phyloP scores from a whole-genome alignment of 2,113 vertebrate genomes.

The Triplophysa rosa region DNA sequence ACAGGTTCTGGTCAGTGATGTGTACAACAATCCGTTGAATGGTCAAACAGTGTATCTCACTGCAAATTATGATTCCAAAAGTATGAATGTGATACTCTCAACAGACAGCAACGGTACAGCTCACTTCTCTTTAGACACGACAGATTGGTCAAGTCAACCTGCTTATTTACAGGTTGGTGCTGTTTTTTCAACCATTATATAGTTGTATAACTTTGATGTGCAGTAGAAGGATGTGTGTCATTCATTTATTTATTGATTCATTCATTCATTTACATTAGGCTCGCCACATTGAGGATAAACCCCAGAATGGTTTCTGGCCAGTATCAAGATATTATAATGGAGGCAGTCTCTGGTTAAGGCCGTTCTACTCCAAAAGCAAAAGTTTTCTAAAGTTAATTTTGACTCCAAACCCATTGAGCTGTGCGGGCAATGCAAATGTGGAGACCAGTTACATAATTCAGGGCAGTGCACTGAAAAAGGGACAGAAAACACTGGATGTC shows the following conservation, averaged over 20 bases:
- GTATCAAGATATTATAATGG: slow-evolving; percentile 1
- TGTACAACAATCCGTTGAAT: slow-evolving; percentile 41
- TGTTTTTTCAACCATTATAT: too few species aligned
- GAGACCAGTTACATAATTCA: slow-evolving; percentile 68
- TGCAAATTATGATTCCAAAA: fast-evolving
- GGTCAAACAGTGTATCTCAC: slow-evolving; percentile 58
- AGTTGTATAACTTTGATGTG: not conserved
- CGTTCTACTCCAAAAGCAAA: slow-evolving; percentile 69
- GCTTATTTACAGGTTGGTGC: slow-evolving; percentile 53
- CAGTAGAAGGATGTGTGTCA: not conserved
- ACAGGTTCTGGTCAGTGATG: slow-evolving; percentile 65
- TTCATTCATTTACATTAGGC: slow-evolving; percentile 56
- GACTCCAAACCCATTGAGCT: slow-evolving; percentile 47
- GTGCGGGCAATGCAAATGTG: slow-evolving; percentile 52
- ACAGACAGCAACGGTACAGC: slow-evolving; percentile 64
- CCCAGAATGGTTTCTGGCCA: fast-evolving
- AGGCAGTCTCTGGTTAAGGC: not conserved
- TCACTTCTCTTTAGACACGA: slow-evolving; percentile 67
- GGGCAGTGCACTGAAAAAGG: too few species aligned
- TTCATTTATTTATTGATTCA: too few species aligned
- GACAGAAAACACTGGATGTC: slow-evolving; percentile 62
- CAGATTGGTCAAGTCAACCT: slow-evolving; percentile 50
- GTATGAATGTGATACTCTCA: slow-evolving; percentile 12
- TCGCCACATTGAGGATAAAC: fast-evolving
- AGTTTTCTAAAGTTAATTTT: slow-evolving; percentile 69